These are phyloP conservation scores for Melanotaenia pygmaea DNA, from an alignment of 2,797 vertebrate genomes.

Conservation along the genomic window DNA sequence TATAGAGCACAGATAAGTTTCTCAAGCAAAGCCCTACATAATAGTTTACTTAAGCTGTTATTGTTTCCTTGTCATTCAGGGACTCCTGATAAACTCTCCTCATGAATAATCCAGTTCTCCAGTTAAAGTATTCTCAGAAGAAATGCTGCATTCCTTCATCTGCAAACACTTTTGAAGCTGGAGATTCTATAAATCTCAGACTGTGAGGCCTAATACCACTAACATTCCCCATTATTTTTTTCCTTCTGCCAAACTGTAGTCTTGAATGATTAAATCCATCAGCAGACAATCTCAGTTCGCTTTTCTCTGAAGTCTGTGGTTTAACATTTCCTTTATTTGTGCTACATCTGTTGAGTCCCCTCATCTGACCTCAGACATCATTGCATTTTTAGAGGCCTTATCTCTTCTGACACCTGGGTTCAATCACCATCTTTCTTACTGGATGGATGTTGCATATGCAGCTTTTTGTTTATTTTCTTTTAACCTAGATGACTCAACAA, in stretches of 20 bases:
- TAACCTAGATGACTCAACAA: constrained; percentile 47
- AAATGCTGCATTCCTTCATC: constrained; percentile 66
- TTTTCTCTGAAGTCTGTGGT: constrained; percentile 57
- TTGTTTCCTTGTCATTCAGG: constrained; percentile 70
- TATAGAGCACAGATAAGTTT: constrained; percentile 45
- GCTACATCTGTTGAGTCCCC: constrained; percentile 66
- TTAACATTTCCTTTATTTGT: constrained; percentile 71
- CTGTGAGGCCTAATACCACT: constrained; percentile 59
- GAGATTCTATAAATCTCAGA: constrained; percentile 61
- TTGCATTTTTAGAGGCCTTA: constrained; percentile 49
- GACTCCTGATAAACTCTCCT: constrained; percentile 60
- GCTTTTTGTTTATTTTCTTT: constrained; percentile 57
- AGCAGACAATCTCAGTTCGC: constrained; percentile 56
- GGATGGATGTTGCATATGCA: constrained; percentile 46
- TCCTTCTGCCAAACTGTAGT: constrained; percentile 50
- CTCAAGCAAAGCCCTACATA: constrained; percentile 53
- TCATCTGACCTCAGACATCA: constrained; percentile 63
- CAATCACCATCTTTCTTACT: constrained; percentile 59
- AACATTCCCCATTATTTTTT: constrained; percentile 59
- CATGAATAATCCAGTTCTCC: constrained; percentile 60
- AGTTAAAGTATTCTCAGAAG: constrained; percentile 59
- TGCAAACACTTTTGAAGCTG: constrained; percentile 72
- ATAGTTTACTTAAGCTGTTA: constrained; percentile 61
- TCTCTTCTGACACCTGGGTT: constrained; percentile 66
- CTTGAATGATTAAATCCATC: constrained; percentile 68